Conservation (phyloP, 2,797 vertebrate genomes). For the Rhinoraja longicauda region DNA sequence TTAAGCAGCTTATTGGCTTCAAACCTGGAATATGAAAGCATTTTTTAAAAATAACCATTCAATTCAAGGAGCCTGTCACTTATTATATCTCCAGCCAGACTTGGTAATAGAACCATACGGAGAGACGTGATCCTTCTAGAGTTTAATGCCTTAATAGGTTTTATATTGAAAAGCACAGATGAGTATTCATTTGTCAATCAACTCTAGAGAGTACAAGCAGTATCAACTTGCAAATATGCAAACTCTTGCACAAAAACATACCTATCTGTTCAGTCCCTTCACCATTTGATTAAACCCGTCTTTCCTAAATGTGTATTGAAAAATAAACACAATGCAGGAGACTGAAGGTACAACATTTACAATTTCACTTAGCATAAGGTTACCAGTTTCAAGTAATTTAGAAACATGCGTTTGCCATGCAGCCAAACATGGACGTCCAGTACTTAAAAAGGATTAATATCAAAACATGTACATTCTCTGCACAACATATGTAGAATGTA, state of each 20-base stretch:
- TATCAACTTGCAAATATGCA: no score
- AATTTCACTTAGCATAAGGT: neutral
- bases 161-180: neutral
- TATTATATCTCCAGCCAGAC: no score
- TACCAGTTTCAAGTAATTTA: neutral
- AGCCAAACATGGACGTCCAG: constrained; percentile 11
- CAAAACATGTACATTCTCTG: constrained; percentile 28
- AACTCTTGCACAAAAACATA: no score
- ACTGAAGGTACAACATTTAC: neutral
- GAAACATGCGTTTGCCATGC: neutral
- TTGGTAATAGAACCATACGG: neutral
- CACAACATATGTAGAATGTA: constrained; percentile 10
- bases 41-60: neutral
- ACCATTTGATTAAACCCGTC: neutral
- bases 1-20: neutral
- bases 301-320: neutral
- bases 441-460: neutral
- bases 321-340: neutral
- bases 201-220: neutral
- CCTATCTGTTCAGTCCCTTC: neutral
- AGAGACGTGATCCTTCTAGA: neutral
- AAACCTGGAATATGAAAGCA: neutral
- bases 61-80: neutral
- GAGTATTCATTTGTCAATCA: no score
- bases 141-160: neutral